Evolutionary conservation across 2,113 vertebrate species (phyloP), one percentile per base, ranked within the genome.

Genomic region (Pangasianodon gigas): DNA sequence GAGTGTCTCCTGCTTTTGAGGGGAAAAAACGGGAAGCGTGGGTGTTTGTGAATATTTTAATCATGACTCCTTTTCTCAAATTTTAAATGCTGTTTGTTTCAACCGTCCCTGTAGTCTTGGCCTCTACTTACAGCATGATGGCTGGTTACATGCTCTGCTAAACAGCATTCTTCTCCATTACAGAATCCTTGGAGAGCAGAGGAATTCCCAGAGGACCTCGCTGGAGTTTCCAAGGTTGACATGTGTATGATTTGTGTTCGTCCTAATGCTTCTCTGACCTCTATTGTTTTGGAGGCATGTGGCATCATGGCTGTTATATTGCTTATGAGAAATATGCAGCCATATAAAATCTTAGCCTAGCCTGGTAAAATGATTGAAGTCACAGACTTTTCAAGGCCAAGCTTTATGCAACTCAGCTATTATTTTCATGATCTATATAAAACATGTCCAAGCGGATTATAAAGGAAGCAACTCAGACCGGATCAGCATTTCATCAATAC

Each of bases 181-280:
- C 90, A 87, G 90, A 87, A 71, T 48, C 93, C 90, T 90, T 86
- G 62, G 46, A 14, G 21, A 89, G 60, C 79, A 48, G 84, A 91
- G 90, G 91, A 89, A 90, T 62, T 91, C 84, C 86, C 93, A 90
- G 88, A 94, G 91, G 92, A 91, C 86, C 69, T 88, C 60, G 88
- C 89, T 89, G 14, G 87, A 74, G 92, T 85, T 60, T 84, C 82
- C 56, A 69, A 65, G 62, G n/a, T 19, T 81, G 86, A 46, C 48
- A 46, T 69, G n/a, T 41, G 54, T 60, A 6, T 51, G 51, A 81
- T 82, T 54, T 87, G 67, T 71, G 77, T 48, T 54, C n/a, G 19
- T 44, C 41, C 9, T 75, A 44, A 83, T 26, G 88, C 82, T 60
- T 84, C 29, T 85, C 54, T 51, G 16, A 52, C 52, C 82, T 32